Evolutionary conservation across 2,888 invertebrate genomes (phyloP), one percentile per base, ranked within the genome.

Genomic region (Ditula angustiorana): DNA sequence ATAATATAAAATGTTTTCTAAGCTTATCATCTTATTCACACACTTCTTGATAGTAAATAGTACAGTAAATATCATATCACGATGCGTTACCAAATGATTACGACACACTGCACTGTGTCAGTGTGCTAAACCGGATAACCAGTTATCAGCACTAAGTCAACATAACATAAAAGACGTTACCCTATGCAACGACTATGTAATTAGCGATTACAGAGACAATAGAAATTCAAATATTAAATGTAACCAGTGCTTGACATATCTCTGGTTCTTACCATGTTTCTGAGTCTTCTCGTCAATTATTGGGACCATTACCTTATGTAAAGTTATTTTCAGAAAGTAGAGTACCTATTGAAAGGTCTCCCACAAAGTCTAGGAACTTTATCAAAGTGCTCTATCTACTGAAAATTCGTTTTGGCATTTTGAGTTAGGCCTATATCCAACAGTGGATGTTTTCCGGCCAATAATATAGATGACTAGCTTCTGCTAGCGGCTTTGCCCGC

Each of bases 101-200:
- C 85, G 69, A 74, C 77, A 83, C 66, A 53, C 13, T 35, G 74
- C 77, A 83, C 75, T 86, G 77, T 83, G 86, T 85, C 83, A 87
- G 71, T 82, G 75, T 82, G 77, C 81, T 71, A 76, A n/a, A n/a
- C n/a, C 72, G 74, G 73, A 76, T 78, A 79, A 73, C 73, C 67
- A 72, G 72, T 81, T 86, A 86, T 86, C 86, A 78, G 55, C n/a
- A n/a, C 33, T 59, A 49, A n/a, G n/a, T n/a, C n/a, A n/a, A n/a
- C n/a, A 37, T 59, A 26, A 37, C 59, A 21, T 10, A 8, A 19
- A 49, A 55, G 26, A 55, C 21, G 41, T 41, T 37, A 16, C 23
- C 47, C 46, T 28, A 33, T 59, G 26, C 33, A 56, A 19, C 33
- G 44, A 19, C 41, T n/a, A 26, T 28, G 41, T 56, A 41, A 56